These are phyloP conservation scores for Rhizomys pruinosus DNA, from an alignment of 2,113 vertebrate species.

Conservation along the genomic window DNA sequence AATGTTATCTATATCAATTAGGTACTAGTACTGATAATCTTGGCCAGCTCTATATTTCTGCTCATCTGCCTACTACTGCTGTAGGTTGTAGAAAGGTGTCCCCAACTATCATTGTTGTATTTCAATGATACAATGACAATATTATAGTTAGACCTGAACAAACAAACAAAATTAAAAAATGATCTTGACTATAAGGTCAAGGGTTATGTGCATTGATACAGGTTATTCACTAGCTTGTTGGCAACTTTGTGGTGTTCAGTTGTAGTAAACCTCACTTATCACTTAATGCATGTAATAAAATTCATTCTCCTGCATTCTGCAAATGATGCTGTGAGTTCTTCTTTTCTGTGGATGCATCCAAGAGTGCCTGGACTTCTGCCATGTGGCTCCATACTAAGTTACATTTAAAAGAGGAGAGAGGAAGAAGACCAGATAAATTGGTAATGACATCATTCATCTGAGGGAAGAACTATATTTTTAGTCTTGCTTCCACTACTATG, in stretches of 20 bases:
- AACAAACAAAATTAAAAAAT: too few species aligned
- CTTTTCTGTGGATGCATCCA: neutral
- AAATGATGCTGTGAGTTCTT: constrained; percentile 38
- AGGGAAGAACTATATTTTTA: neutral
- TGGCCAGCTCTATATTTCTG: too few species aligned
- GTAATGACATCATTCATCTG: neutral
- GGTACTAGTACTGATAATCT: too few species aligned
- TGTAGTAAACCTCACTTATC: neutral
- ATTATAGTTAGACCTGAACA: too few species aligned
- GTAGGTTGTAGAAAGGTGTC: too few species aligned
- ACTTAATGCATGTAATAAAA: neutral
- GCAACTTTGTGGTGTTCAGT: neutral
- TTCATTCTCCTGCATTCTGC: constrained; percentile 20
- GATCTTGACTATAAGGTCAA: neutral
- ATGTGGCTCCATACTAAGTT: neutral
- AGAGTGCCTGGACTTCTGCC: neutral
- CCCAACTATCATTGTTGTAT: too few species aligned
- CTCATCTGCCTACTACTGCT: too few species aligned
- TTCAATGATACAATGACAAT: too few species aligned
- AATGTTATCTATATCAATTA: too few species aligned
- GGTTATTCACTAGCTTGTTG: constrained; percentile 27
- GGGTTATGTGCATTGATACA: neutral
- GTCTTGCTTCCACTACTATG: neutral
- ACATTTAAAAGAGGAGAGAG: neutral
- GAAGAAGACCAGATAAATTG: neutral